A percentile compares a stretch with the other conserved stretches of the same genome.
Evolutionary conservation across 2,797 vertebrate species (phyloP).

Genomic region (Xenopus petersii): DNA sequence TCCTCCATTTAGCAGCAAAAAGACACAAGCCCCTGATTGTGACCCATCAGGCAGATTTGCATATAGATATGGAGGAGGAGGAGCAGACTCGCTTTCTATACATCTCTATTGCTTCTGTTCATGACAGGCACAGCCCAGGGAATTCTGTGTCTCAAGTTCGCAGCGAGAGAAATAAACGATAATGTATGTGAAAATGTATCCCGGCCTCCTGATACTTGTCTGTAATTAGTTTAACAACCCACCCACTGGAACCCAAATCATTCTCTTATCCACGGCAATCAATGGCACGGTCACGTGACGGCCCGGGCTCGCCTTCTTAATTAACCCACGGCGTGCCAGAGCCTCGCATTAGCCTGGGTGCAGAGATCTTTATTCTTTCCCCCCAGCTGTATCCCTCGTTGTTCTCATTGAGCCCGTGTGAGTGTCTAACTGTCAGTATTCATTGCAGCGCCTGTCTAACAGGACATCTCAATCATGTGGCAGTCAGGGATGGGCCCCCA

Average conservation of each 20-base stretch:
- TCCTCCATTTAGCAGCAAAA: too few species aligned
- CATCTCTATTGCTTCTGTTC: neutral
- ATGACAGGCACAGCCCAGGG: conserved; percentile 12
- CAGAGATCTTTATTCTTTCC: neutral
- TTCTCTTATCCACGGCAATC: conserved; percentile 41
- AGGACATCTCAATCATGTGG: conserved; percentile 43
- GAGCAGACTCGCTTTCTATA: neutral
- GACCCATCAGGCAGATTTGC: neutral
- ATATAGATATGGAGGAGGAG: neutral
- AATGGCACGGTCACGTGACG: conserved; percentile 31
- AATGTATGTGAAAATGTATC: conserved; percentile 13
- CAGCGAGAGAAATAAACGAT: conserved; percentile 18
- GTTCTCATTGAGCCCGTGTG: neutral
- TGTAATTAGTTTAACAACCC: conserved; percentile 43
- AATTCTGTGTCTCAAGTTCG: conserved; percentile 17
- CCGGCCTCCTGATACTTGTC: conserved; percentile 31
- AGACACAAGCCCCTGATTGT: too few species aligned
- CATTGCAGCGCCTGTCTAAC: conserved; percentile 42
- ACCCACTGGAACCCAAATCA: conserved; percentile 36
- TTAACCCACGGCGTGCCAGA: conserved; percentile 7
- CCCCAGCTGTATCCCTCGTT: too few species aligned
- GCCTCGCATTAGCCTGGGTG: neutral
- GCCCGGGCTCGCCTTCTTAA: neutral
- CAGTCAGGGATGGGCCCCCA: conserved; percentile 10
- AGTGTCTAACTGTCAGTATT: conserved; percentile 30